These are phyloP conservation scores for Lates japonicus DNA, from an alignment of 2,797 vertebrate genomes.

Conservation along the genomic window DNA sequence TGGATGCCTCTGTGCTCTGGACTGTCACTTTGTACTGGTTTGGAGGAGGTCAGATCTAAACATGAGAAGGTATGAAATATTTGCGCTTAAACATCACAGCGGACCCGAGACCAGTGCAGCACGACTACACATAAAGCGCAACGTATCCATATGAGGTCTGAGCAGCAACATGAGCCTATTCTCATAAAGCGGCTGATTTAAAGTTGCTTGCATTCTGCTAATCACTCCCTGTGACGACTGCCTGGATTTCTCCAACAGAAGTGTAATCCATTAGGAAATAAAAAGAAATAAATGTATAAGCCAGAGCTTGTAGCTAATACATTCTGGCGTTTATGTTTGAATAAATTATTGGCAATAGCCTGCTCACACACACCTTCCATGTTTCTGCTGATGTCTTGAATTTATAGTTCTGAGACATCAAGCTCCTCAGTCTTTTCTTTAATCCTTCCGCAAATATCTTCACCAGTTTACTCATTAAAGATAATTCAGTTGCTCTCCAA, in stretches of 20 bases:
- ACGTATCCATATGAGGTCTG: neutral
- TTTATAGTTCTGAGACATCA: constrained; percentile 39
- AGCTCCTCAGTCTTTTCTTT: constrained; percentile 5
- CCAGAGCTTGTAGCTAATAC: constrained; percentile 55
- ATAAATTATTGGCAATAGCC: constrained; percentile 55
- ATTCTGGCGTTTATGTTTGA: constrained; percentile 60
- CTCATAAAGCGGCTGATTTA: constrained; percentile 25
- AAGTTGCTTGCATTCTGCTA: constrained; percentile 49
- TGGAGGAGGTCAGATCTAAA: constrained; percentile 53
- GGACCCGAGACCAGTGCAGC: neutral
- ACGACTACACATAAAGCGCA: neutral
- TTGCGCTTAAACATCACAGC: constrained; percentile 4
- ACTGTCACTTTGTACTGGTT: constrained; percentile 87
- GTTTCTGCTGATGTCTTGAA: constrained; percentile 62
- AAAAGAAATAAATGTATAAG: constrained; percentile 65
- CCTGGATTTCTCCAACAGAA: constrained; percentile 35
- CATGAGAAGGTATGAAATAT: constrained; percentile 9
- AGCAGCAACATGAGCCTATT: constrained; percentile 29
- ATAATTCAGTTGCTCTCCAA: neutral
- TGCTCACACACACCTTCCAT: constrained; percentile 35
- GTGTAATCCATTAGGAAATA: constrained; percentile 67
- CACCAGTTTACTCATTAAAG: constrained; percentile 4
- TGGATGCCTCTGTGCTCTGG: constrained; percentile 85
- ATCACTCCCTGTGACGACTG: constrained; percentile 47
- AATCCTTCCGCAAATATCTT: neutral